Evolutionary conservation across 2,888 invertebrate genomes (phyloP), one percentile per base, ranked within the genome.

Genomic region (Allacma fusca): DNA sequence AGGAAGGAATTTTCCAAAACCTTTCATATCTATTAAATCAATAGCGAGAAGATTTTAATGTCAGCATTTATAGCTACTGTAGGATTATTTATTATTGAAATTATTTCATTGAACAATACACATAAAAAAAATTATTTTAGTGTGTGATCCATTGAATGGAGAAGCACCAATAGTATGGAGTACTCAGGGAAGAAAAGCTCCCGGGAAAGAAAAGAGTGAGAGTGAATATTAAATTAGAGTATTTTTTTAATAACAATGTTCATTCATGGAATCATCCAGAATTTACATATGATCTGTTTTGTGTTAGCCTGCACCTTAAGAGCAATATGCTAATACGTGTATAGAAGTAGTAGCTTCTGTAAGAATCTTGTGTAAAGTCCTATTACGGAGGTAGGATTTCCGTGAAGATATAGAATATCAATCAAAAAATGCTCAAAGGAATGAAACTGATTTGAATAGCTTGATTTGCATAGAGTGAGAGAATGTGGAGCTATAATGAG

Each of bases 381-480:
- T 57, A 13, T 19, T 16, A 21, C 59, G n/a, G 34, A 71, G 9
- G 24, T 73, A 29, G 29, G 26, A 23, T 75, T 67, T 67, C 29
- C 28, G 29, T 69, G 40, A 75, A 59, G 75, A 78, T 75, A 75
- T 75, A 72, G 78, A 78, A 78, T 78, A 78, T 78, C 78, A 78
- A 78, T 78, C 78, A 78, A 75, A 78, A 78, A 68, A 75, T 75
- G 50, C 16, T 67, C 65, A 65, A 68, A 71, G 71, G 75, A 75
- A 28, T 40, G 59, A 73, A 72, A 72, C 59, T 62, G 40, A 73
- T 40, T 62, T 73, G 73, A 73, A 73, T 73, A 73, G 62, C 40
- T 62, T 65, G 50, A 44, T 23, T 44, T 43, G 19, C 26, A 69
- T 21, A 69, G 28, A 57, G 57, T 28, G 57, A 50, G 57, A 29